Base-by-base conservation (phyloP, 2,797 vertebrate genomes). In the Mormyrus proboscirostris region DNA sequence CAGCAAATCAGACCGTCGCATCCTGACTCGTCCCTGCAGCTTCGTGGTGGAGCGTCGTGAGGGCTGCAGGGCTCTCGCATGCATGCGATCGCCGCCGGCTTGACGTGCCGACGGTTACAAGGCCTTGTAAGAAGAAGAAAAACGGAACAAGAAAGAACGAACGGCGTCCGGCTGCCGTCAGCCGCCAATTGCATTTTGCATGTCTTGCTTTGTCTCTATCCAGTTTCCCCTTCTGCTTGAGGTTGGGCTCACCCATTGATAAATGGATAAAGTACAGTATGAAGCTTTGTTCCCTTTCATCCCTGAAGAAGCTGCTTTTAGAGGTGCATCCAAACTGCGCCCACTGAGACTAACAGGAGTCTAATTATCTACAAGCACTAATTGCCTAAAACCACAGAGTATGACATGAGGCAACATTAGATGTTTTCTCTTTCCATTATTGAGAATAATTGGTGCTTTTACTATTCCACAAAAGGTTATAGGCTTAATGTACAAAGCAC, bases 401-500 rank as follows among this genome's bases (percentile, higher is more conserved):
- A 65, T 65, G 55, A 69, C 7, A 51, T 59, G 85, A 57, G 50
- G 51, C 16, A 87, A 57, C 49, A 51, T 84, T 51, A 51, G 22
- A 49, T 49, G 47, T 84, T 84, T 22, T 84, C 82, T 19, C 14
- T 51, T 41, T 25, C 33, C 33, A 87, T 94, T 90, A 90, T 38
- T 82, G 38, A 44, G 76, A 82, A 92, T 94, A 94, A 95, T 90
- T 93, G 90, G 90, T 93, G 94, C 93, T 96, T 94, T 94, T 95
- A 94, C 94, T 94, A 95, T 97, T 95, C 97, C 98, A 97, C 94
- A 96, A 97, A 97, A 97, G 96, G 95, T 95, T 95, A 93, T 92
- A 98, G 97, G 96, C 97, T 97, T 97, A 95, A 96, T 97, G 97
- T 96, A 96, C 96, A 85, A 22, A 89, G 97, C 95, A 96, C 96